Evolutionary conservation across 2,113 vertebrate genomes (phyloP).

Genomic region (Brachypteracias leptosomus): DNA sequence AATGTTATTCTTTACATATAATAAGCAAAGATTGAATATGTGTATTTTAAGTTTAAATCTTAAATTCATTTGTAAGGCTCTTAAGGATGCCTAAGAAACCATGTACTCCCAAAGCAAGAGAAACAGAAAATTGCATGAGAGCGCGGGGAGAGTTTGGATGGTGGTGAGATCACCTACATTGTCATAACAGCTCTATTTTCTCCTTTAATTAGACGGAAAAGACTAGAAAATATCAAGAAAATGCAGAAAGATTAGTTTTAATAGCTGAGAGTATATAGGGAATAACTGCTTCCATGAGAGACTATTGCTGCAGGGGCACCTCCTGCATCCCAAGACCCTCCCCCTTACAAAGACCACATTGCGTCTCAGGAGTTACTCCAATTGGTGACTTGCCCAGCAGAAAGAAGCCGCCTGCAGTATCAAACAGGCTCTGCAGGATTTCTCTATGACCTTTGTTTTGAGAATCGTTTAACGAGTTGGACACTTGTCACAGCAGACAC

Average conservation of each 20-base stretch:
- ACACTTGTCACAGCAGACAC: not conserved
- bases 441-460: rapidly evolving
- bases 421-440: not conserved
- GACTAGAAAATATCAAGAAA: not conserved
- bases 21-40: not conserved
- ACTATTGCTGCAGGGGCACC: rapidly evolving
- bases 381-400: not conserved
- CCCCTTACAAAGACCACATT: rapidly evolving
- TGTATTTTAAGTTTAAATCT: not conserved
- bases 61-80: not conserved
- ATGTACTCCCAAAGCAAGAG: not conserved
- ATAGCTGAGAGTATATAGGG: not conserved
- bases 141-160: not conserved
- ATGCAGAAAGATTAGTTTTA: not conserved
- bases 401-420: too few species aligned
- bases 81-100: not conserved
- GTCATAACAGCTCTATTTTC: not conserved
- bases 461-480: not conserved
- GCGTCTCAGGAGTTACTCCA: not conserved
- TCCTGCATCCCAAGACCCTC: not conserved
- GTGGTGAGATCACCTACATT: not conserved
- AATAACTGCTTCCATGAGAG: not conserved
- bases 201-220: not conserved
- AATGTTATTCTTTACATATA: not conserved
- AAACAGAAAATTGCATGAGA: not conserved